Percentiles rank a stretch among this genome's conserved stretches.
Conservation (phyloP, 2,113 vertebrate species). For the Myrmophylax atrothorax region DNA sequence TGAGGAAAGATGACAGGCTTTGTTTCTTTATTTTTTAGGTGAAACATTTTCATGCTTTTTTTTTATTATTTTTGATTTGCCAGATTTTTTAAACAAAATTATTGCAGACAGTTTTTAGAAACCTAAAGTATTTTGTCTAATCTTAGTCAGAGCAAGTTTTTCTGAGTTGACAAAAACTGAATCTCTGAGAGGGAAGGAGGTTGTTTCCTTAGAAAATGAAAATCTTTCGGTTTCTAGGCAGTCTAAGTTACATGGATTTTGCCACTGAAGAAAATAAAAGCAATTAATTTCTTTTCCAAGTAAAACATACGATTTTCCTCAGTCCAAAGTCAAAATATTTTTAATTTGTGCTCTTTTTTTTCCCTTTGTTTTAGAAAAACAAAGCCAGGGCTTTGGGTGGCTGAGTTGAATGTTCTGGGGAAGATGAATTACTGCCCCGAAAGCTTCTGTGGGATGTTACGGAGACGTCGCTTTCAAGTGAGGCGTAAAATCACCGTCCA, state of each 20-base stretch:
- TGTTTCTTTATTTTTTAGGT: background rate
- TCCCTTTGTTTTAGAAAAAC: background rate
- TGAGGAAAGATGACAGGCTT: background rate
- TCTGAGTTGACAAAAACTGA: background rate
- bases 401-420: background rate
- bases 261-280: background rate
- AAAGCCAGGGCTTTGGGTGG: background rate
- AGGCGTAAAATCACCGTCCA: background rate
- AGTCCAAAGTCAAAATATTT: background rate
- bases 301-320: background rate
- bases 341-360: background rate
- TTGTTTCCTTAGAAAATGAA: background rate
- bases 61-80: background rate
- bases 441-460: rapidly evolving
- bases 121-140: background rate
- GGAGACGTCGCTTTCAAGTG: rapidly evolving
- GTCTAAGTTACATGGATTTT: background rate
- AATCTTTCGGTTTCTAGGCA: background rate
- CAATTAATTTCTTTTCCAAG: background rate
- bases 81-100: background rate
- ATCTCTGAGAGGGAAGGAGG: background rate
- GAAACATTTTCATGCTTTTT: rapidly evolving
- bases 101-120: background rate
- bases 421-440: rapidly evolving
- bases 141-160: background rate